Evolutionary conservation across 2,113 vertebrate species (phyloP).

Genomic region (Amphilophus citrinellus): DNA sequence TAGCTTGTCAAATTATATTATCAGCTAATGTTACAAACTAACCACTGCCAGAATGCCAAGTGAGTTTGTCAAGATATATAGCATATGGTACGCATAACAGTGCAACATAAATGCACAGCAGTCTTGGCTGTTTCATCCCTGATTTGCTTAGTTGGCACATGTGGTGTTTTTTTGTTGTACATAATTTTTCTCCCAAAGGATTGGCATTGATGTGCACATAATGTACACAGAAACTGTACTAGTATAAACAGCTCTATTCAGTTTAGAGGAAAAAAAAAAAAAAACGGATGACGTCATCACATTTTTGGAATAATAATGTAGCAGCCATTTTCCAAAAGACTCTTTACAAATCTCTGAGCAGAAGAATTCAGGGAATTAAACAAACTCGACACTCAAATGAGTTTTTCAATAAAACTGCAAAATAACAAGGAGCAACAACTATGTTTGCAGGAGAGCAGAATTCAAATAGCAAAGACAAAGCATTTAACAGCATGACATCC

Average conservation of each 20-base stretch:
- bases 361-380: not conserved
- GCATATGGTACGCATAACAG: not conserved
- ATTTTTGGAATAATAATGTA: not conserved
- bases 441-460: not conserved
- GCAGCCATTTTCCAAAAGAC: not conserved
- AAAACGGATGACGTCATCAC: not conserved
- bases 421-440: constrained; percentile 1
- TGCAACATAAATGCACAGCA: not conserved
- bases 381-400: not conserved
- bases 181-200: too few relatives aligned
- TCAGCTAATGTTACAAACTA: too few relatives aligned
- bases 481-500: constrained; percentile 44
- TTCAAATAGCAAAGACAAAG: not conserved
- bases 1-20: too few relatives aligned
- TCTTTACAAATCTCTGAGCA: not conserved
- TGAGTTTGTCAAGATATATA: not conserved
- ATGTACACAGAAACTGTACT: too few relatives aligned
- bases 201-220: too few relatives aligned
- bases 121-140: not conserved
- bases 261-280: not conserved
- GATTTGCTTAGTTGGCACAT: too few relatives aligned
- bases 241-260: not conserved
- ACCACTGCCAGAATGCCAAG: too few relatives aligned
- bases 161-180: too few relatives aligned
- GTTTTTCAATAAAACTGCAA: constrained; percentile 21